phyloP scores from a whole-genome alignment of 2,888 invertebrate species.

The Nymphalis urticae region DNA sequence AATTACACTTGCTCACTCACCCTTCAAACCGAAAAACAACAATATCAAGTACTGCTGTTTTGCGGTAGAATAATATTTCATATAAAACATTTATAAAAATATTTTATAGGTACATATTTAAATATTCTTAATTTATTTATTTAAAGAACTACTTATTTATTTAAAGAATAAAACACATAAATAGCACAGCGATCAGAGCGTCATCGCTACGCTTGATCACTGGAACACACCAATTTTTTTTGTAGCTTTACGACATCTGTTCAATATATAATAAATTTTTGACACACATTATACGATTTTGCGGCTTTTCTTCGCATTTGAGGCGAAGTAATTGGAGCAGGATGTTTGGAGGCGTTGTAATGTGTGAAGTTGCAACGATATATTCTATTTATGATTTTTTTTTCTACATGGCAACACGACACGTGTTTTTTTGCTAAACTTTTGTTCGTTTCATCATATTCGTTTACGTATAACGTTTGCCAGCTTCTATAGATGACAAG shows the following conservation, averaged over 20 bases:
- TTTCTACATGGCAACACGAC: neutral
- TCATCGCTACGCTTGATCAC: neutral
- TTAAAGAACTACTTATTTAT: too few species aligned
- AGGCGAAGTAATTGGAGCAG: constrained; percentile 39
- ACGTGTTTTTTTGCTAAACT: neutral
- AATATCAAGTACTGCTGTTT: too few species aligned
- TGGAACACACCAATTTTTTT: neutral
- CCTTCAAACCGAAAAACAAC: too few species aligned
- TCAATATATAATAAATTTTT: constrained; percentile 28
- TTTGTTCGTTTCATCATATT: too few species aligned
- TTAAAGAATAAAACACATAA: neutral
- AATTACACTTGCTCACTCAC: too few species aligned
- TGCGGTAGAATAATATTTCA: too few species aligned
- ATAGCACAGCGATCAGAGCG: neutral
- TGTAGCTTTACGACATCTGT: constrained; percentile 27
- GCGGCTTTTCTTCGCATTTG: constrained; percentile 31
- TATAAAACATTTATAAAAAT: too few species aligned
- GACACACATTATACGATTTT: constrained; percentile 20
- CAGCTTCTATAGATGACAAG: too few species aligned
- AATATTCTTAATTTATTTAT: too few species aligned
- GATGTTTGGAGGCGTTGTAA: constrained; percentile 47
- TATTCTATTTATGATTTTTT: neutral
- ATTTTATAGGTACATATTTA: too few species aligned
- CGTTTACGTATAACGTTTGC: too few species aligned
- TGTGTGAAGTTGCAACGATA: neutral